Evolutionary conservation across 2,888 invertebrate species (phyloP).

Genomic region (Cecidostiba fungosa): DNA sequence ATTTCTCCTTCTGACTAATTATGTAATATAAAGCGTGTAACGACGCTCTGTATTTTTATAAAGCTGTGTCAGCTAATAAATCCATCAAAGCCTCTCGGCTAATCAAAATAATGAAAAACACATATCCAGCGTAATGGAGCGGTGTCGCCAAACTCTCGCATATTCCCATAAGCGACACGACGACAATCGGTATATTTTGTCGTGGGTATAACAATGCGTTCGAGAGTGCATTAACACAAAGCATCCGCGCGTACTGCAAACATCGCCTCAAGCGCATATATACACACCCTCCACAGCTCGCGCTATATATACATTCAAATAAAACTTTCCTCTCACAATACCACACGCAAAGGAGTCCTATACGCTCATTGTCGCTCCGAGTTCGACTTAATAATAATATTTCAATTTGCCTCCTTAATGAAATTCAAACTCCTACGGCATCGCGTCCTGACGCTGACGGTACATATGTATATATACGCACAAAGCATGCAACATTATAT

Average conservation of each 20-base stretch:
- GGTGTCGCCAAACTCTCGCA: background rate
- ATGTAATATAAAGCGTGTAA: no score
- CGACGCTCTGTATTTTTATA: no score
- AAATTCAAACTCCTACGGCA: slow-evolving; percentile 47
- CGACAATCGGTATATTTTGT: slow-evolving; percentile 43
- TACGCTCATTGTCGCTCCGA: slow-evolving; percentile 11
- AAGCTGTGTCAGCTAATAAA: no score
- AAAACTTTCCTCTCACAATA: background rate
- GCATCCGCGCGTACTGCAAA: slow-evolving; percentile 30
- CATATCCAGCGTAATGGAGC: background rate
- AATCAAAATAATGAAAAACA: background rate
- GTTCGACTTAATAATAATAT: slow-evolving; percentile 59
- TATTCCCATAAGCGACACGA: slow-evolving; percentile 45
- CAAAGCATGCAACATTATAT: background rate
- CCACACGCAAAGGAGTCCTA: background rate
- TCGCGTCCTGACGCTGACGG: slow-evolving; percentile 46
- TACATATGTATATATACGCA: background rate
- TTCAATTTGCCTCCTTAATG: slow-evolving; percentile 58
- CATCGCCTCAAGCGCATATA: slow-evolving; percentile 24
- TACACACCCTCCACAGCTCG: background rate
- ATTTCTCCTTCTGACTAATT: no score
- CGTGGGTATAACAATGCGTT: slow-evolving; percentile 22
- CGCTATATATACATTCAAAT: background rate
- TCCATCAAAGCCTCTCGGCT: background rate
- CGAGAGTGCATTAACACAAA: slow-evolving; percentile 18